Conservation (phyloP, 1,140 invertebrate genomes). For the Bombus huntii region DNA sequence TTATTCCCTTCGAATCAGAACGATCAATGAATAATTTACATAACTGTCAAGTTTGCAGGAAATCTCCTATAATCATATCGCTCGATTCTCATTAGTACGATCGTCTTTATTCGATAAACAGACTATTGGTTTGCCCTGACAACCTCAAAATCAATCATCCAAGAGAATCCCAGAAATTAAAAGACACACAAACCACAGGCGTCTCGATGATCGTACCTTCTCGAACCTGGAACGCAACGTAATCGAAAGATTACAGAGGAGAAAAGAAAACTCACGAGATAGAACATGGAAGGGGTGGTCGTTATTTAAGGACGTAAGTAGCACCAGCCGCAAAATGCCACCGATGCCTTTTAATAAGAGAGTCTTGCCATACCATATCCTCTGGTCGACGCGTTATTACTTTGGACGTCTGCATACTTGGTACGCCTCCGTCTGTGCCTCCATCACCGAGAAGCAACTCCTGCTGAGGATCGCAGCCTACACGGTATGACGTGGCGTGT, state of each 20-base stretch:
- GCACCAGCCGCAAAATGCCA: slow-evolving; percentile 39
- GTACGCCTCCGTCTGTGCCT: neutral
- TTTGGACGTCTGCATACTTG: slow-evolving; percentile 56
- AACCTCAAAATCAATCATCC: neutral
- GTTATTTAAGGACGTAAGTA: slow-evolving; percentile 48
- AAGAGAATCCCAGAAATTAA: neutral
- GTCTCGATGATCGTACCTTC: neutral
- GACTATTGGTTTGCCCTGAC: neutral
- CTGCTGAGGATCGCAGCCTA: neutral
- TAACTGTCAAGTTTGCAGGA: neutral
- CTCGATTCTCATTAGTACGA: neutral
- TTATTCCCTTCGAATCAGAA: neutral
- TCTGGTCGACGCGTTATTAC: slow-evolving; percentile 62
- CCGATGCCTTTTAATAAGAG: slow-evolving; percentile 62
- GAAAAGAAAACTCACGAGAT: neutral
- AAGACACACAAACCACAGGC: neutral
- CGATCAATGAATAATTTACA: slow-evolving; percentile 1
- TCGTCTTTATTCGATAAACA: neutral
- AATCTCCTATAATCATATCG: neutral
- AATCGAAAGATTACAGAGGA: neutral
- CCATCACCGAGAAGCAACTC: neutral
- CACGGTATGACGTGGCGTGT: neutral
- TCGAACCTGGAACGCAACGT: neutral
- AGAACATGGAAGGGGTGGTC: neutral
- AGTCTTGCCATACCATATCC: slow-evolving; percentile 36